Evolutionary conservation across 2,797 vertebrate genomes (phyloP), one percentile per base, ranked within the genome.

Genomic region (Podarcis siculus): DNA sequence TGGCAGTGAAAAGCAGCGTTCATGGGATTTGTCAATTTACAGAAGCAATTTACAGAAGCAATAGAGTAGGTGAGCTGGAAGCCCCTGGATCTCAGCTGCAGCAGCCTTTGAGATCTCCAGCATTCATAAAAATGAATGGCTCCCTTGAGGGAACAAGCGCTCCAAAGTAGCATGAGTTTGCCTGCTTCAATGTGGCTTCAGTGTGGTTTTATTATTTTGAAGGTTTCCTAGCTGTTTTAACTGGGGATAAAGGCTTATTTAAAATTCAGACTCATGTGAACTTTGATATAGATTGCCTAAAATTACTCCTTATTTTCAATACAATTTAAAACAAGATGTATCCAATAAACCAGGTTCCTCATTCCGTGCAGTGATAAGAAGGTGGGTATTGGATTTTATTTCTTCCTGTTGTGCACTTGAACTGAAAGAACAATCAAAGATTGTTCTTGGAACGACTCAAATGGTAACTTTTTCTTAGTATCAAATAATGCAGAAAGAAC

Each of bases 401-500:
- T 8, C 25, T 1, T 91, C 58, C 58, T 92, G 37, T 55, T 86
- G 12, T 79, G 13, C 86, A 82, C 21, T 85, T 92, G 19, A 61
- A 78, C 90, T 90, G 90, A 66, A 85, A 85, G 83, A 39, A 81
- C 67, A 88, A 37, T 89, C 93, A 32, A 75, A 7, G 10, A 13
- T 71, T 89, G 58, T 90, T 91, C 79, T 86, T 85, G 8, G 71
- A 86, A 58, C 1, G 64, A 55, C 3, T 87, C 42, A 78, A 19
- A 32, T 90, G 15, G 66, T 67, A 82, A 89, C 80, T 2, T 76
- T 3, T 17, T 84, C 72, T 27, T 81, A n/a, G 85, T 90, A 27
- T 55, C 67, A 76, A 12, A 76, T 89, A 13, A 83, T 89, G 86
- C 55, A 89, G 89, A 76, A 88, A 80, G n/a, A 91, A 35, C 9